Percentiles rank a stretch among this genome's conserved stretches.
phyloP scores from a whole-genome alignment of 2,113 vertebrate genomes.

The Microtus ochrogaster region DNA sequence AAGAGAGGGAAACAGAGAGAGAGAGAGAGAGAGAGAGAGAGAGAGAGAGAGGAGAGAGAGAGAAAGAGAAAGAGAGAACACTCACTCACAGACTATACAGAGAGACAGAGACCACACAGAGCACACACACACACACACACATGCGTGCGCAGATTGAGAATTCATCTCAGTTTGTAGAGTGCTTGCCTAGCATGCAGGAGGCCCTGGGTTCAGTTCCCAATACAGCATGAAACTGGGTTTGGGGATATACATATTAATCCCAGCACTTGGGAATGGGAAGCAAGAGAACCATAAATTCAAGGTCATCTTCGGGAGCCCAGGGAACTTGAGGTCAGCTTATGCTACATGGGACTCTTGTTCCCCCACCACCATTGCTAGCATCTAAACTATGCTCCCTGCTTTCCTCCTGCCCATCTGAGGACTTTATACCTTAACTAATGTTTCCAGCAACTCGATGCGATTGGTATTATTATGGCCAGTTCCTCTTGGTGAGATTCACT shows the following conservation, averaged over 20 bases:
- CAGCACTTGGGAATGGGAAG: too few relatives aligned
- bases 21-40: too few relatives aligned
- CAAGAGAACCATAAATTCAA: not conserved
- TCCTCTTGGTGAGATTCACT: not conserved
- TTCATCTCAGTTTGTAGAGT: not conserved
- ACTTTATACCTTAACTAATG: not conserved
- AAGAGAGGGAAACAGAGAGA: too few relatives aligned
- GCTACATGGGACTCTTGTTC: too few relatives aligned
- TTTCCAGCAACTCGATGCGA: not conserved
- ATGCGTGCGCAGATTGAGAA: too few relatives aligned
- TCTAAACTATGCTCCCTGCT: not conserved
- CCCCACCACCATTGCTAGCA: not conserved
- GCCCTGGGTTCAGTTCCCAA: not conserved
- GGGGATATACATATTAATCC: too few relatives aligned
- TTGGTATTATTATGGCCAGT: not conserved
- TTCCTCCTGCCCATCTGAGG: not conserved
- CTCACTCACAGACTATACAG: too few relatives aligned
- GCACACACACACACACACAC: not conserved
- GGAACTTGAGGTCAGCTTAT: not conserved
- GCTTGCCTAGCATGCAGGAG: not conserved
- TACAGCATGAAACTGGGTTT: not conserved
- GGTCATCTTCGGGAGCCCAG: not conserved
- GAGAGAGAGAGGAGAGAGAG: too few relatives aligned
- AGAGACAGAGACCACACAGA: not conserved
- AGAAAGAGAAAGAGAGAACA: too few relatives aligned